Evolutionary conservation across 2,113 vertebrate genomes (phyloP), one percentile per base, ranked within the genome.

Genomic region (Puntigrus tetrazona): DNA sequence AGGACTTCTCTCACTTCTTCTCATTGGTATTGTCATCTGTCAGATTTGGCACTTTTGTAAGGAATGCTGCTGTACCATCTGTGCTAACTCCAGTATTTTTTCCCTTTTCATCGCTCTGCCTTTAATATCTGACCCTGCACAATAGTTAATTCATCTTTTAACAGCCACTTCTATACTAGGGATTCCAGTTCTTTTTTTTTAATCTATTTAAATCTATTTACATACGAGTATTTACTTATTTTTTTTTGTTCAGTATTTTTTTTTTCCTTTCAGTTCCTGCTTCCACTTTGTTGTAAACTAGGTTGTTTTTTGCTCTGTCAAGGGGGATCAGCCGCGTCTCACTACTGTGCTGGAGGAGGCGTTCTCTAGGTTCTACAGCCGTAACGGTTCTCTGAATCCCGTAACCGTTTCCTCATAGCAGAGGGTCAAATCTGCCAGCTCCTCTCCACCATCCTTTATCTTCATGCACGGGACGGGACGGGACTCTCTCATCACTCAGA

Each of bases 391-490:
- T 70, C 94, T 98, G 85, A 97, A 97, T 22, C 96, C 97, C 0
- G 97, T 99, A 90, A 98, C 97, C 0, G 98, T 99, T 13, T 99
- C 98, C 4, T 98, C 97, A 6, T 99, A 99, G 96, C 95, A 61
- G 82, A 88, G 89, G 86, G 79, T 57, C 76, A 0, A 41, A 61
- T 45, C 8, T 69, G 82, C 27, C 27, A 41, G 57, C 59, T 43
- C 36, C 36, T 61, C 45, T 57, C 78, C 78, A 67, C 57, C 38
- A 41, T 81, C 43, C 85, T 87, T 87, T 84, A 73, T 29, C 86
- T 88, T 87, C 85, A 86, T 87, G 87, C 89, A 70, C 47, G 34
- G 75, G 81, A 79, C 47, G 34, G 75, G 81, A 79, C 84, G 20
- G 88, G 90, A 91, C 91, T 91, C 89, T 86, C 89, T 80, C 85